Evolutionary conservation across 2,888 invertebrate genomes (phyloP), one percentile per base, ranked within the genome.

Genomic region (Cylindroiulus punctatus): DNA sequence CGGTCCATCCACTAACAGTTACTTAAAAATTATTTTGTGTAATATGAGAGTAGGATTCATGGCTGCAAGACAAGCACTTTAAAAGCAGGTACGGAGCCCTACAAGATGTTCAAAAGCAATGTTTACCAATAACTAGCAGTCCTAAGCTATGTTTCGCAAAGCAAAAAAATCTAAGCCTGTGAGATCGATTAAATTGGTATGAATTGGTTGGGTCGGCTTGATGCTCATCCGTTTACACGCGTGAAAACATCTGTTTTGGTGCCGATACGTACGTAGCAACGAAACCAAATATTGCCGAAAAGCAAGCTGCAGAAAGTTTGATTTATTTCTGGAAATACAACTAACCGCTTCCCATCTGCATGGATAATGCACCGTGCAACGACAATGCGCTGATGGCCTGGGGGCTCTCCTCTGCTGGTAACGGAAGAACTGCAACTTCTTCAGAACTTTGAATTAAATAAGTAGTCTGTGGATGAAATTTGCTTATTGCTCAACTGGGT

Each of bases 311-410:
- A 65, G 65, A 65, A 65, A 65, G 65, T 65, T n/a, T 65, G 65
- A 65, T 65, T 65, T 26, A 65, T 65, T 65, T 65, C 26, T 26
- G 10, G 7, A 65, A 65, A 65, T 65, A n/a, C 26, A 26, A 57
- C n/a, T 57, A 57, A 65, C 26, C 22, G 65, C 65, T 65, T 65
- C 12, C 65, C 26, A 65, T 65, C 26, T 65, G 65, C 65, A 65
- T 65, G 65, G 65, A 26, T 65, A 65, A 65, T 65, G 65, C n/a
- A 65, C 65, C 65, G 22, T 26, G 22, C 65, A 65, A 65, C 10
- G 65, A 65, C 65, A 26, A 22, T 26, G 26, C 65, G 4, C 26
- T 10, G 12, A 10, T 26, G 26, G 26, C 65, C 26, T 26, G 7
- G 26, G n/a, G 65, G 22, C 12, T 12, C 26, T 10, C 26, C 10